Conservation (phyloP, 2,888 invertebrate genomes). For the Nephrotoma flavescens region DNA sequence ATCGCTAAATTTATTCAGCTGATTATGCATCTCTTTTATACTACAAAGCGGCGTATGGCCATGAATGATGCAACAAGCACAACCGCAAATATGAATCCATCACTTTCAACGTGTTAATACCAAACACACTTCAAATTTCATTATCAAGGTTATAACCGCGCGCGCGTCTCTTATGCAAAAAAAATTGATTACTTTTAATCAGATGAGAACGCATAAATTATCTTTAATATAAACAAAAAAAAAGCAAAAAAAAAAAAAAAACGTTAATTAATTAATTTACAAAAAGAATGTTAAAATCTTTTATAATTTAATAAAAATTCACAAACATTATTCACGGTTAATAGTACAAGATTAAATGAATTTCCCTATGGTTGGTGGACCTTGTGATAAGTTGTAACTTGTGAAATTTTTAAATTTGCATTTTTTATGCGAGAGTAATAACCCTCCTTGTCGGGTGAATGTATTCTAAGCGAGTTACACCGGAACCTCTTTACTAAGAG, state of each 20-base stretch:
- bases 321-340: neutral
- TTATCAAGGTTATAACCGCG: neutral
- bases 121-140: neutral
- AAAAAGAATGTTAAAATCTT: neutral
- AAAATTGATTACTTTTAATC: neutral
- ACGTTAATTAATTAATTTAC: neutral
- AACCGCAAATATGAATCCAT: neutral
- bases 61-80: neutral
- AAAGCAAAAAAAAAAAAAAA: neutral
- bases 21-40: neutral
- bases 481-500: too few species aligned
- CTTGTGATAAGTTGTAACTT: neutral
- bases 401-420: neutral
- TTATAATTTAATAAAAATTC: neutral
- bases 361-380: neutral
- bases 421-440: neutral
- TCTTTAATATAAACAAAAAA: neutral
- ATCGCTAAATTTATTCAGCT: neutral
- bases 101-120: neutral
- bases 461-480: too few species aligned
- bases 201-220: neutral
- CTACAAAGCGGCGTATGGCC: neutral
- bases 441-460: neutral
- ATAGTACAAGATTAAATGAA: neutral
- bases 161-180: neutral